Evolutionary conservation across 2,797 vertebrate species (phyloP), one percentile per base, ranked within the genome.

Genomic region (Alca torda): DNA sequence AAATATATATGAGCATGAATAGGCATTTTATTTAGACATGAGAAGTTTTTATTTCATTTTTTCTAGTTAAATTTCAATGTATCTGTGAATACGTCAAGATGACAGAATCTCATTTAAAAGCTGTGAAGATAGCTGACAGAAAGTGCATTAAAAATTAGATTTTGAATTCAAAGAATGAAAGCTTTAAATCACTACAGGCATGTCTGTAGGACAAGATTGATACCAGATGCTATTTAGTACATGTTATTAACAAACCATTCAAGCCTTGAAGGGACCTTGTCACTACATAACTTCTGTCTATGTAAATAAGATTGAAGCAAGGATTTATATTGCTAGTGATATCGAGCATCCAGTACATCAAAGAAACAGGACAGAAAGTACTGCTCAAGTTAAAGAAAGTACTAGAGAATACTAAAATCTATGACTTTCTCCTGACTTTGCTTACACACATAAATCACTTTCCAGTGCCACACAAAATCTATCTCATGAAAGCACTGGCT

Each of bases 211-310:
- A 97, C 95, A 98, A 98, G 98, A 98, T 97, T 98, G 98, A 98
- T 98, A 98, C 96, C 97, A 97, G 96, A 97, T 97, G 97, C 96
- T 98, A 97, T 98, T 98, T 98, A 98, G 98, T 98, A 98, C 97
- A 88, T 98, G 97, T 98, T 98, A 98, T 98, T 98, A 98, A 98
- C 97, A 97, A 98, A 97, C 94, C 90, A 97, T 98, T 98, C 97
- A 97, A 98, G 97, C 96, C 97, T 98, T 98, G 98, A 98, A 97
- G 97, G 97, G 98, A 98, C 97, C 97, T 98, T 98, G 98, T 98
- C 98, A 98, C 97, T 98, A 98, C 97, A 98, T 96, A 98, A 97
- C 95, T 98, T 98, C 98, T 98, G 96, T 96, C 97, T 98, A 95
- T 98, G 97, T 98, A 98, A 98, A 98, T 98, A 98, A 97, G 97